Evolutionary conservation across 2,113 vertebrate species (phyloP), one percentile per base, ranked within the genome.

Genomic region (Ciconia stormi): DNA sequence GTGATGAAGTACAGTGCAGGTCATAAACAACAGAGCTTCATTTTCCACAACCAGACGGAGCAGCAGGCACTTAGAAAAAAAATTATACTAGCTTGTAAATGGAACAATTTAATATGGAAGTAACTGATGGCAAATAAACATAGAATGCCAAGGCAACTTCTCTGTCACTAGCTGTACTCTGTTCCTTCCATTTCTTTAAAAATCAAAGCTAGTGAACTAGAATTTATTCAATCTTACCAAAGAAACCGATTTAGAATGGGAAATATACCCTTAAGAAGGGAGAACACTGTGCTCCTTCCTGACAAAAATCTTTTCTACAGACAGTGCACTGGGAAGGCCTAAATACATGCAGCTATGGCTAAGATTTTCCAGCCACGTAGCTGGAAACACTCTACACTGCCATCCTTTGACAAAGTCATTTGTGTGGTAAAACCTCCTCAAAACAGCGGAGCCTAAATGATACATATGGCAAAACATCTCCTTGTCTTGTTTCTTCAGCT

Each of bases 21-120:
- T 89, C 87, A 89, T 76, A 94, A 97, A 93, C 69, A 95, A 93
- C 66, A 50, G 27, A 95, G 77, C 73, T 92, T 92, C 56, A 69
- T 92, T 95, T 96, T 80, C 81, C 70, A 69, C 78, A 85, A 73
- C 73, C 73, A 95, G 73, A 87, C 3, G 0, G 56, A 96, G 46
- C 70, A 91, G 87, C 40, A 85, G 87, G 53, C 36, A 50, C 87
- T 93, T 66, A 55, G 65, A 19, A 74, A 94, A 93, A 89, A 85
- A 66, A 73, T 32, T 65, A 92, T 49, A 79, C 73, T 82, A 36
- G 32, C 85, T 92, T 92, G 92, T 92, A 94, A 95, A 90, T 77
- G 73, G 61, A 96, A 89, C 83, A 82, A 82, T 82, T 90, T 93
- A 90, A 85, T 93, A 93, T 44, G 40, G 63, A 92, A 94, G 80